Evolutionary conservation across 2,113 vertebrate species (phyloP), one percentile per base, ranked within the genome.

Genomic region (Rhipidura dahli): DNA sequence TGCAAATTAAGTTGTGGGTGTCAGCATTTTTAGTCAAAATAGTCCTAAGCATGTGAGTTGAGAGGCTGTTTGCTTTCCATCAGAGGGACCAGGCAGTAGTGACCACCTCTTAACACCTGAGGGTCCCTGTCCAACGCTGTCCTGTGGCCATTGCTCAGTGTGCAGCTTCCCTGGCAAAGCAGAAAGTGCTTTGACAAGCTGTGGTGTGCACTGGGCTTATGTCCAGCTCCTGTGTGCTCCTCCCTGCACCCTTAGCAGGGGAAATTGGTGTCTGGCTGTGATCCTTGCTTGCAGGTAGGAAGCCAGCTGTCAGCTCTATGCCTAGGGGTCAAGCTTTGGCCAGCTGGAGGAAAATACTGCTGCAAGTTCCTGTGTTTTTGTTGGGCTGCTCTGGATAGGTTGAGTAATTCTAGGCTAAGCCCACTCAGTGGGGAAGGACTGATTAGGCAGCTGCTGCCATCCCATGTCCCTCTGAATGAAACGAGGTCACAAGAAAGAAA

Each of bases 91-190:
- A 30, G 56, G 30, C 33, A 35, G 53, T 24, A 59, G 7, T 45
- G 51, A 44, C 24, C 7, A 15, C 20, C 24, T 24, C 37, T 66
- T 66, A 10, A 18, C 21, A 28, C 22, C 9, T 0, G 0, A 14
- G 16, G 24, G 23, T 44, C 37, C 28, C 6, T 45, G 24, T 70
- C 27, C 40, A 18, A n/a, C 0, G 0, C 23, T n/a, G 9, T 66
- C 13, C 65, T 63, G 9, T 42, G 31, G 40, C 40, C 9, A 3
- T 40, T 65, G 47, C 28, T 61, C 31, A 53, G n/a, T 0, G 0
- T 39, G 22, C 23, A 68, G 31, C 30, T 70, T 59, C 47, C 35
- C 37, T 45, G 35, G 10, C 27, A 53, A 21, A 54, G 66, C 54
- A 75, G 66, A 23, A 57, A 15, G 47, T 2, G 2, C 30, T 82